Conservation (phyloP, 2,797 vertebrate genomes). For the Knipowitschia caucasica region DNA sequence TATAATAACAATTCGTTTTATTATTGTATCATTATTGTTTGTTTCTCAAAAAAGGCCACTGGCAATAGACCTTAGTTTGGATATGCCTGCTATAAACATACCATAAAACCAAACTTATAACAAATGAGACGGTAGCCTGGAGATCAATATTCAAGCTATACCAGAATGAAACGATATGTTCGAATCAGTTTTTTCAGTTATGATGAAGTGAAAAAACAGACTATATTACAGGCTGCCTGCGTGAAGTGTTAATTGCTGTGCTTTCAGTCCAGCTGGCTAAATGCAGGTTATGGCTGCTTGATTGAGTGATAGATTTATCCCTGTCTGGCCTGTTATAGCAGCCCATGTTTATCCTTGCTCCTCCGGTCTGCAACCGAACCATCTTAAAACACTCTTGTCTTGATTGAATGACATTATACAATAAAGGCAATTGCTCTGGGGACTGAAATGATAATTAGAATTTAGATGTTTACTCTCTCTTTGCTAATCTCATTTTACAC, state of each 20-base stretch:
- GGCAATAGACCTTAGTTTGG: too few relatives aligned
- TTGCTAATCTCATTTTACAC: background rate
- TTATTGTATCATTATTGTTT: too few relatives aligned
- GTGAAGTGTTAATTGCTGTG: slow-evolving; percentile 17
- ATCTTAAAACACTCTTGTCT: background rate
- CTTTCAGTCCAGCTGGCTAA: slow-evolving; percentile 5
- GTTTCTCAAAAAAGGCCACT: too few relatives aligned
- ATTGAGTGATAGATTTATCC: slow-evolving; percentile 17
- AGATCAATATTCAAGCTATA: too few relatives aligned
- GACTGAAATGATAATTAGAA: background rate
- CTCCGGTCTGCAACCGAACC: background rate
- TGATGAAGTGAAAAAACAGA: background rate
- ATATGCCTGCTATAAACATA: too few relatives aligned
- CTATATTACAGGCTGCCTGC: background rate
- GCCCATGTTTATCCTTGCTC: slow-evolving; percentile 4
- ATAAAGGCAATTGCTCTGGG: background rate
- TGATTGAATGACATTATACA: slow-evolving; percentile 4
- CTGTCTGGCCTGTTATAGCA: slow-evolving; percentile 1
- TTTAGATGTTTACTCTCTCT: background rate
- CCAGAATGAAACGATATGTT: too few relatives aligned
- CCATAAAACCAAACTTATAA: too few relatives aligned
- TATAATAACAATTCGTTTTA: too few relatives aligned
- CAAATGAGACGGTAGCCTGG: too few relatives aligned
- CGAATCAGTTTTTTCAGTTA: background rate
- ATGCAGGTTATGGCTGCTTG: slow-evolving; percentile 12